Evolutionary conservation across 1,140 invertebrate genomes (phyloP), one percentile per base, ranked within the genome.

Genomic region (Drosophila lacertosa): DNA sequence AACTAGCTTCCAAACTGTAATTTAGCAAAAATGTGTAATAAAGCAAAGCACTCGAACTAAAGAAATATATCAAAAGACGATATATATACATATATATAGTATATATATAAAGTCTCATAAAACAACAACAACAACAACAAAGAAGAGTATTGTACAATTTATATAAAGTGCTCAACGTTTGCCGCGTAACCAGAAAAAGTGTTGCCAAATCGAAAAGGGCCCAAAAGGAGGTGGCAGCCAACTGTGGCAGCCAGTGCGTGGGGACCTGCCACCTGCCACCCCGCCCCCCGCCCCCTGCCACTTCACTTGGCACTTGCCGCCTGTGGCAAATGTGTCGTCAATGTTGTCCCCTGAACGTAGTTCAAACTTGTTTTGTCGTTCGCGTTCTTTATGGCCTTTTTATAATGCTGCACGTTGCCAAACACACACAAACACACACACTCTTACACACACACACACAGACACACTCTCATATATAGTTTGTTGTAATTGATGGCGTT

Each of bases 21-120:
- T 88, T 88, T 88, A 88, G 83, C 83, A 88, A 77, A 86, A 88
- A 88, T 89, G 77, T 86, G 74, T 86, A 88, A 86, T 86, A 86
- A 86, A 84, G 74, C 64, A 15, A 20, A 35, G 15, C 51, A 33
- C 67, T 50, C 39, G 15, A 26, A 64, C 62, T 64, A 64, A 57
- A 47, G 40, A 42, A 45, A 69, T 82, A 82, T 82, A 84, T 83
- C 79, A 83, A 83, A 84, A 59, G 29, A 59, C 77, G 78, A 86
- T 86, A 86, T 54, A 54, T 54, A 53, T 4, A 22, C 40, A 32
- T 58, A 44, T 51, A 58, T 66, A 60, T 26, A 4, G 13, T 53
- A 53, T 33, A 53, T 39, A 24, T 54, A 72, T 60, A 39, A 73
- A 82, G 82, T 74, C 74, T 54, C 77, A 88, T 88, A 88, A 88